Percentiles rank a stretch among this genome's conserved stretches.
phyloP scores from a whole-genome alignment of 2,888 invertebrate species.

The Oscheius sp. region DNA sequence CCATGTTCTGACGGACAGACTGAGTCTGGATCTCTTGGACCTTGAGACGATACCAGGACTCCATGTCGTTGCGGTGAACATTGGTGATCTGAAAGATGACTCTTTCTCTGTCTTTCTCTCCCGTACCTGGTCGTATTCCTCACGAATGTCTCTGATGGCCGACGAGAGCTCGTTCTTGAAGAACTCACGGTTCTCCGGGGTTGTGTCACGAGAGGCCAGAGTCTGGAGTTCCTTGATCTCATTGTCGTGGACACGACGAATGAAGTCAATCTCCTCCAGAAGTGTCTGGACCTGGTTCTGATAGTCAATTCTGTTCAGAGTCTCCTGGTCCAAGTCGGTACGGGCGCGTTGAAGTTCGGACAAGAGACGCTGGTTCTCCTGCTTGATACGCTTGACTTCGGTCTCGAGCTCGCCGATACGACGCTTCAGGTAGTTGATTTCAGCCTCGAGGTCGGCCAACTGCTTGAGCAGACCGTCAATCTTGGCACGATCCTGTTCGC shows the following conservation, averaged over 20 bases:
- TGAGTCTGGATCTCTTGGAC: conserved; percentile 77
- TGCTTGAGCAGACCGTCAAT: conserved; percentile 76
- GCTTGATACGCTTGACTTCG: conserved; percentile 73
- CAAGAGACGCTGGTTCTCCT: conserved; percentile 73
- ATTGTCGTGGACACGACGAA: conserved; percentile 76
- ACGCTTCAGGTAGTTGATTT: conserved; percentile 73
- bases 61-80: conserved; percentile 75
- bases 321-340: conserved; percentile 76
- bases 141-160: conserved; percentile 76
- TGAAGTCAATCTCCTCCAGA: conserved; percentile 76
- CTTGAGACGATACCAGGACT: conserved; percentile 76
- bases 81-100: conserved; percentile 62
- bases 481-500: conserved; percentile 73
- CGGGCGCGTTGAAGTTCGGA: conserved; percentile 73
- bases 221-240: conserved; percentile 71
- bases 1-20: conserved; percentile 75
- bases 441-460: conserved; percentile 75
- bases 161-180: conserved; percentile 77
- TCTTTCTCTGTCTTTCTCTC: neutral
- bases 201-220: conserved; percentile 76
- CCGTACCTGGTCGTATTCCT: conserved; percentile 75
- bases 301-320: conserved; percentile 76
- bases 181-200: conserved; percentile 76
- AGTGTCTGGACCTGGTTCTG: conserved; percentile 76
- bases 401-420: conserved; percentile 63